Conservation (phyloP, 2,797 vertebrate species). For the Falco concolor region DNA sequence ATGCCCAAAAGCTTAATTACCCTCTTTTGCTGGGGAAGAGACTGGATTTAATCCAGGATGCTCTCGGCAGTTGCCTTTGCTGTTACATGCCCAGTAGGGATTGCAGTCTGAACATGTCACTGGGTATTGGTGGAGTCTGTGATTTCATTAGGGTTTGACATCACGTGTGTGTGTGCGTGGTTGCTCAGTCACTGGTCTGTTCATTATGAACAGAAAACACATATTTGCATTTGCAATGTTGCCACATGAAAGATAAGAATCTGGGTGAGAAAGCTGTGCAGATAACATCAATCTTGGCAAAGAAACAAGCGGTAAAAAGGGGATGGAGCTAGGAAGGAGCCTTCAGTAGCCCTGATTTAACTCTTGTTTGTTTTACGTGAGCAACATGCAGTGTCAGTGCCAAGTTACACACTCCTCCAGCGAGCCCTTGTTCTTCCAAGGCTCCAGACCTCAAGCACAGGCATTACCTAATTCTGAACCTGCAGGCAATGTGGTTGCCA, state of each 20-base stretch:
- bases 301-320: not conserved
- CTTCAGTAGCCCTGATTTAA: not conserved
- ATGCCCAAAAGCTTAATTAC: not conserved
- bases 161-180: not conserved
- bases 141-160: not conserved
- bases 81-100: slow-evolving; percentile 4
- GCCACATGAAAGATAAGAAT: not conserved
- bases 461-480: not conserved
- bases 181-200: not conserved
- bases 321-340: not conserved
- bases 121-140: not conserved
- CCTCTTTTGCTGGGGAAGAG: not conserved
- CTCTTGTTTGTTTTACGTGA: not conserved
- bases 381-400: not conserved
- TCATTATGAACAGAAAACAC: not conserved
- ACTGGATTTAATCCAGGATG: slow-evolving; percentile 6
- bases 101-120: not conserved
- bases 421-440: not conserved
- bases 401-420: not conserved
- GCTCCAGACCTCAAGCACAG: not conserved
- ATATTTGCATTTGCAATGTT: not conserved
- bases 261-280: not conserved
- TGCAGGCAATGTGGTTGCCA: not conserved
- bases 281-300: slow-evolving; percentile 8
- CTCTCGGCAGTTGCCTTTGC: slow-evolving; percentile 18